Conservation (phyloP, 2,888 invertebrate species). For the Harpalus rufipes region DNA sequence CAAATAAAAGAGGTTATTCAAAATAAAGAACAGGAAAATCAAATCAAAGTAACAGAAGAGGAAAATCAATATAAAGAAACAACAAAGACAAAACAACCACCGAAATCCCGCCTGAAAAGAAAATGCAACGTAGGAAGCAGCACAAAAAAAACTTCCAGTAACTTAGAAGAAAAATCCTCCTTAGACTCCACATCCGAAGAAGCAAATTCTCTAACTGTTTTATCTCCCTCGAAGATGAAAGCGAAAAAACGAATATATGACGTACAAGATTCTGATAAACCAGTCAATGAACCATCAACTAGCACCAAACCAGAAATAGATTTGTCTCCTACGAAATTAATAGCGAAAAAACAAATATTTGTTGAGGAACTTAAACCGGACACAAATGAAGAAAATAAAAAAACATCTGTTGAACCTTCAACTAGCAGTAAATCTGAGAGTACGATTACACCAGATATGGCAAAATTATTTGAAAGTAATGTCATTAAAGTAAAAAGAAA, state of each 20-base stretch:
- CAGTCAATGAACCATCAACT: not conserved
- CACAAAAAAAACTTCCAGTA: conserved; percentile 65
- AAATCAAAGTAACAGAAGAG: conserved; percentile 55
- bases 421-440: not conserved
- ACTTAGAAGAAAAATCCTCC: conserved; percentile 37
- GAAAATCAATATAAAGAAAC: conserved; percentile 63
- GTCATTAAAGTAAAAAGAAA: conserved; percentile 70
- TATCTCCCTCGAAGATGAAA: conserved; percentile 73
- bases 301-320: not conserved
- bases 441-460: conserved; percentile 68
- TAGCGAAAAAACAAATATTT: too few relatives aligned
- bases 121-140: conserved; percentile 72
- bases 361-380: too few relatives aligned
- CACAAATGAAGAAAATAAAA: not conserved
- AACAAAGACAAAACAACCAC: conserved; percentile 1
- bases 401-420: not conserved
- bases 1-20: not conserved
- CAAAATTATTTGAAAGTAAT: conserved; percentile 56
- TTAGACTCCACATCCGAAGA: conserved; percentile 68
- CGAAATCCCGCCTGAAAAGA: conserved; percentile 69
- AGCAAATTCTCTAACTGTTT: conserved; percentile 69
- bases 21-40: conserved; percentile 16
- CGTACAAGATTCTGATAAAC: conserved; percentile 62
- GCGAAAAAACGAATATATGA: conserved; percentile 71
- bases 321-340: not conserved